Evolutionary conservation across 2,113 vertebrate genomes (phyloP), one percentile per base, ranked within the genome.

Genomic region (Labeo rohita): DNA sequence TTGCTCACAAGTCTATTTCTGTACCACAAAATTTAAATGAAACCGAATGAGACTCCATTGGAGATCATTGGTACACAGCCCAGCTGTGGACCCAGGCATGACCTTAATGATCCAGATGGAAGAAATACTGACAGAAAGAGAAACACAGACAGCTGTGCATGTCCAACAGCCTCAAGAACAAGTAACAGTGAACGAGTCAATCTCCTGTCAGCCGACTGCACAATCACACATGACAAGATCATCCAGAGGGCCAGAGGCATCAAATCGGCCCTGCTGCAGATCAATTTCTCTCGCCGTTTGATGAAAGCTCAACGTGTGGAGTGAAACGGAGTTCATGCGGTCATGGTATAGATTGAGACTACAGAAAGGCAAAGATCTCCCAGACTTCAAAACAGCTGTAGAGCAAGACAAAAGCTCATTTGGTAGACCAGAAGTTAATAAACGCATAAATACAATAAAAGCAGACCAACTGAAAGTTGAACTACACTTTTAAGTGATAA

Each of bases 221-320:
- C 80, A 59, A 84, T 52, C 59, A 54, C 56, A 66, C 70, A 81
- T 78, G 84, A 68, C 74, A 80, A 49, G 66, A 49, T 80, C 49
- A 79, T 49, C 49, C 77, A 80, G 77, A 85, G 43, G 84, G 50
- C 47, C 59, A n/a, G 5, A 23, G 28, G 11, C 76, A 68, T 88
- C 83, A 82, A 80, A 75, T 59, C 45, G 0, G 56, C 83, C 47
- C 56, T 36, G 21, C 34, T 23, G 63, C 54, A 12, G 84, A 89
- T 89, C 76, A 47, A 87, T 89, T 84, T 83, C 54, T 45, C 75
- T 28, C 65, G 70, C 23, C 0, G 9, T 78, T 34, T 82, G 83
- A 85, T 85, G 43, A 78, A 85, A 45, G 61, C 13, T 21, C 50
- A 54, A 77, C n/a, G 65, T 86, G 39, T 72, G 65, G 68, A n/a